Base-by-base conservation (phyloP, 2,888 invertebrate species). In the Rhabditoides inermis region DNA sequence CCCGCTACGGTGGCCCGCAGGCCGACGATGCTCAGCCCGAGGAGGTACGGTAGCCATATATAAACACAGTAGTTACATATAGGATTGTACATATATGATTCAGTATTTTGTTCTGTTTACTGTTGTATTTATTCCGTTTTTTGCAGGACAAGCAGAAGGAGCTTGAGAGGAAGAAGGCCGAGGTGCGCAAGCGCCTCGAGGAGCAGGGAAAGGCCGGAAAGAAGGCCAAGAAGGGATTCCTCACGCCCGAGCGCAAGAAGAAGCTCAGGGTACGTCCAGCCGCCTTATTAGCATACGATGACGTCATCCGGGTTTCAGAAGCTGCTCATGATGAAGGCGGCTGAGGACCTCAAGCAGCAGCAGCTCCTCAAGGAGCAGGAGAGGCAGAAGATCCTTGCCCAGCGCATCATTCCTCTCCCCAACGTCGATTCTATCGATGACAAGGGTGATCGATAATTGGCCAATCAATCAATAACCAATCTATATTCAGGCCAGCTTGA, bases 241-340 rank as follows among this genome's bases (percentile, higher is more conserved):
- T 91, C 90, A 91, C 94, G 78, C 92, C 92, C 64, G 94, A 95
- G 82, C 90, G 94, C 83, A 95, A 95, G 88, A 94, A 94, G 88
- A 91, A 94, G 82, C 89, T 95, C 79, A 87, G 94, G 85, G 91
- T 91, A 78, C 84, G 87, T 36, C 86, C 48, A 25, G 27, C 27
- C 32, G 32, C 32, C n/a, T n/a, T n/a, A n/a, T n/a, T n/a, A n/a
- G n/a, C 32, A 32, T 32, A 7, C 32, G 6, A 39, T 18, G 20
- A 18, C 10, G 20, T 18, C 15, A 10, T 6, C n/a, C n/a, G n/a
- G n/a, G n/a, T n/a, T 18, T 7, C 7, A 92, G 92, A 86, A 92
- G 84, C 84, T 95, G 84, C 85, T 95, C 83, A 92, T 95, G 86
- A 91, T 94, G 83, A 98, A 95, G 84, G 95, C 95, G 79, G 94